phyloP scores from a whole-genome alignment of 2,113 vertebrate genomes.

The Oreochromis tanganicae region DNA sequence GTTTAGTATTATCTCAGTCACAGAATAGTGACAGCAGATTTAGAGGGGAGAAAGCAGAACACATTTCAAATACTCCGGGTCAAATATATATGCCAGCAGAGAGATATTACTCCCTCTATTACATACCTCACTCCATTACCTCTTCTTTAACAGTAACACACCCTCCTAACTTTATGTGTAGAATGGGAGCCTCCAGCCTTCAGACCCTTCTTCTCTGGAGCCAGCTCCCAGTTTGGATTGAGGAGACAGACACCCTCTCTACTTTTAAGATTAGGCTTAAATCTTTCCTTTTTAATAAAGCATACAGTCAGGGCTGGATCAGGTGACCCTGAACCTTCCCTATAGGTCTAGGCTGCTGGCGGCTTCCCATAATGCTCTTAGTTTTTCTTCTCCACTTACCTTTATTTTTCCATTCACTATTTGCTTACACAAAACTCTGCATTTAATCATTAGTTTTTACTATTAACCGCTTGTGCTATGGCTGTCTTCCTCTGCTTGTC shows the following conservation, averaged over 20 bases:
- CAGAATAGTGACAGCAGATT: not conserved
- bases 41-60: not conserved
- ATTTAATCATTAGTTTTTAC: not conserved
- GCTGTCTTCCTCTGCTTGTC: not conserved
- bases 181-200: not conserved
- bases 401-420: not conserved
- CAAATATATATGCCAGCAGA: not conserved
- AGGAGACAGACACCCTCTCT: not conserved
- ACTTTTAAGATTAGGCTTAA: not conserved
- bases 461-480: not conserved
- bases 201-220: not conserved
- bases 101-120: not conserved
- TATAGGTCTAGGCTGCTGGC: fast-evolving
- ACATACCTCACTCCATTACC: not conserved
- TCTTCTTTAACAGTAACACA: not conserved
- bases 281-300: not conserved
- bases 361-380: not conserved
- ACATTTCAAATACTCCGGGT: not conserved
- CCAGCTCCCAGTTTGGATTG: not conserved
- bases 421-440: not conserved
- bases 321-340: not conserved
- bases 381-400: not conserved
- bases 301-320: not conserved
- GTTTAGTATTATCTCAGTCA: not conserved
- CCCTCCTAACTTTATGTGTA: not conserved